Evolutionary conservation across 2,113 vertebrate genomes (phyloP), one percentile per base, ranked within the genome.

Genomic region (Anser cygnoides): DNA sequence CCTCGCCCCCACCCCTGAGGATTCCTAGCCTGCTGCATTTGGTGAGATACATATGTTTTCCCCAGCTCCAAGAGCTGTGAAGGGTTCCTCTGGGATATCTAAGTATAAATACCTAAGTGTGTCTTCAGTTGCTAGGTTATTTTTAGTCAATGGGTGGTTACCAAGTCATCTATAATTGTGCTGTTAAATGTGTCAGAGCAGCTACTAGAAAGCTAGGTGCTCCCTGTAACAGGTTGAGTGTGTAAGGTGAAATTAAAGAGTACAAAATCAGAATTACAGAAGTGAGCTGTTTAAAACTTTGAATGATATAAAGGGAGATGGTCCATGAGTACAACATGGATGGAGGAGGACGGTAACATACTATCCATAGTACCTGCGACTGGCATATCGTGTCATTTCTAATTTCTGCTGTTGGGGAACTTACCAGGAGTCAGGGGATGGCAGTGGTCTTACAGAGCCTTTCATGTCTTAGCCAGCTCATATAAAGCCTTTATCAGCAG

Each of bases 81-180:
- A 96, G 95, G 89, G 89, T 93, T 97, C 93, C 95, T 96, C 93
- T 95, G 95, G 93, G 95, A 96, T 94, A 78, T 86, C 94, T 89
- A 89, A 97, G 94, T 97, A 96, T 96, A 96, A 95, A 96, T 95
- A 92, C 78, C 86, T 91, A 95, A 96, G 70, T 65, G 76, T 97
- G 91, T 94, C 92, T 96, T 96, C 96, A 91, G 96, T 94, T 96
- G 95, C 93, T 92, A 94, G 71, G 95, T 96, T 97, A 96, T 97
- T 97, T 96, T 96, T 97, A 97, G 90, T 94, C 92, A 91, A 93
- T 54, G 92, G 83, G 90, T 94, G 87, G 95, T 95, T 96, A 95
- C 85, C 90, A 93, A 96, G 93, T 93, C 70, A 79, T 97, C 86
- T 92, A 92, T 96, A 97, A 96, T 91, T 92, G 92, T 92, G 92